phyloP scores from a whole-genome alignment of 2,113 vertebrate species.

The Laticauda colubrina region DNA sequence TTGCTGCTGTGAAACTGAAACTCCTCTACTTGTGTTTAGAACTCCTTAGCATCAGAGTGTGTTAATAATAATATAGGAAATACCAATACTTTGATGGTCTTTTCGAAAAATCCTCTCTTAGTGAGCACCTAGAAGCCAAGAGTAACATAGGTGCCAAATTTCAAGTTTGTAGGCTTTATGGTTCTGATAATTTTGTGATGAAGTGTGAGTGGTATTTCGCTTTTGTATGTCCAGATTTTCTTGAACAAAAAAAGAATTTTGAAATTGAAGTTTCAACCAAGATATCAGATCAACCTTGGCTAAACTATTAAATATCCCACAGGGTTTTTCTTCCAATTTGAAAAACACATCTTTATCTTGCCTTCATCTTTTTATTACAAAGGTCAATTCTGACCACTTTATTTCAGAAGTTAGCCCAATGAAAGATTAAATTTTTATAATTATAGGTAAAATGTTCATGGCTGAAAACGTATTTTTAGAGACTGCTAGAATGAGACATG shows the following conservation, averaged over 20 bases:
- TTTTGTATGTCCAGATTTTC: not conserved
- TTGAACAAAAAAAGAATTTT: not conserved
- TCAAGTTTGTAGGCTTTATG: too few species aligned
- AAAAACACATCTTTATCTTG: not conserved
- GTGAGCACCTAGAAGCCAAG: too few species aligned
- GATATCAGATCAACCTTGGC: not conserved
- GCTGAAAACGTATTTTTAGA: not conserved
- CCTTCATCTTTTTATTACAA: not conserved
- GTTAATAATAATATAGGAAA: too few species aligned
- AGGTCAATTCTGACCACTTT: too few species aligned
- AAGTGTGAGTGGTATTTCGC: too few species aligned
- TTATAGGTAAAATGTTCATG: not conserved
- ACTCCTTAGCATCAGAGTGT: too few species aligned
- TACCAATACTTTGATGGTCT: too few species aligned
- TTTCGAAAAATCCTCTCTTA: too few species aligned
- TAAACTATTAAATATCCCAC: not conserved
- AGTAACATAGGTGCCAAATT: too few species aligned
- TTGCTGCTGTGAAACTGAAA: too few species aligned
- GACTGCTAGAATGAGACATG: not conserved
- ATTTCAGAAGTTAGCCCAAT: not conserved
- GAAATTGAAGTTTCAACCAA: not conserved
- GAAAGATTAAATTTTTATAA: not conserved
- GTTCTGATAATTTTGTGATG: too few species aligned
- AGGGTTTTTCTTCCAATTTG: constrained; percentile 22
- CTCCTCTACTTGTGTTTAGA: too few species aligned